phyloP scores from a whole-genome alignment of 2,113 vertebrate species.

The Perognathus longimembris region DNA sequence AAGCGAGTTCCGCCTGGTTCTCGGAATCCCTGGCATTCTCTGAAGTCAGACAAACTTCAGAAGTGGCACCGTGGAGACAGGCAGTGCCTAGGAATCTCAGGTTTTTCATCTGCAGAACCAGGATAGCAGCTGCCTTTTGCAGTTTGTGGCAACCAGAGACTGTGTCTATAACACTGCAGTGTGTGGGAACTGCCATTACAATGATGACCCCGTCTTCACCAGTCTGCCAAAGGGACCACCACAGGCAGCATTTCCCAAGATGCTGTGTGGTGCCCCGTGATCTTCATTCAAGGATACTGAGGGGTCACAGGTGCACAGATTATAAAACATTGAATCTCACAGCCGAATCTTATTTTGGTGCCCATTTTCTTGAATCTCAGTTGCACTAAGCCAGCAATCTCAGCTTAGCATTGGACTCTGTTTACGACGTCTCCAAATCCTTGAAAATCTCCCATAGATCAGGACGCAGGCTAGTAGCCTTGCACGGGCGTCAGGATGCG shows the following conservation, averaged over 20 bases:
- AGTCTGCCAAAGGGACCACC: not conserved
- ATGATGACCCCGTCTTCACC: not conserved
- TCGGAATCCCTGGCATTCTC: not conserved
- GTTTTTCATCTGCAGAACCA: not conserved
- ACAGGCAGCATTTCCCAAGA: not conserved
- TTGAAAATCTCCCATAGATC: not conserved
- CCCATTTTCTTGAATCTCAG: conserved; percentile 9
- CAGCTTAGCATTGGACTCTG: not conserved
- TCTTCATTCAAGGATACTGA: not conserved
- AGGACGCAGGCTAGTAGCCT: not conserved
- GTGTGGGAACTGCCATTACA: not conserved
- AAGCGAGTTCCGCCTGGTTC: not conserved
- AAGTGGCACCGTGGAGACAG: not conserved
- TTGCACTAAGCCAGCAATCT: not conserved
- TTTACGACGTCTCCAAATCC: not conserved
- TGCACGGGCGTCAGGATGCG: not conserved
- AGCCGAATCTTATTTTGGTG: conserved; percentile 38
- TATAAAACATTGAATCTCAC: conserved; percentile 14
- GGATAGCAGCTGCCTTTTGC: not conserved
- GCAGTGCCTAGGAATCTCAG: not conserved
- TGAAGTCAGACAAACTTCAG: not conserved
- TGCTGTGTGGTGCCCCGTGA: not conserved
- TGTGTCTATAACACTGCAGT: not conserved
- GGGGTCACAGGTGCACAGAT: not conserved
- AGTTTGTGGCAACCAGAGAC: not conserved